Percentiles rank a stretch among this genome's conserved stretches.
Conservation (phyloP, 1,140 invertebrate species). For the Coboldia fuscipes region DNA sequence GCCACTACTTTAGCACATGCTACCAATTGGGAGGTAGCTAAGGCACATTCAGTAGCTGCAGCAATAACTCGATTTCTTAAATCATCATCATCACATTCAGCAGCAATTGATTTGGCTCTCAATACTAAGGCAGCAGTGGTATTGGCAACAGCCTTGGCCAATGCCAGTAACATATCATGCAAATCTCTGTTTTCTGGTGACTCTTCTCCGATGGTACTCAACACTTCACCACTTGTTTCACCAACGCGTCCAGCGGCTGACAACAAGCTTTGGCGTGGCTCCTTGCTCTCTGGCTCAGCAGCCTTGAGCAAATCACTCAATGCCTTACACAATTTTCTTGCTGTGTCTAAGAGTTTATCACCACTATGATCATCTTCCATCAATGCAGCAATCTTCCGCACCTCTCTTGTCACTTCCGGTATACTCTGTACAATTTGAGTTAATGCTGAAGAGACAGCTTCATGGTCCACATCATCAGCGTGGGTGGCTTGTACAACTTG, state of each 20-base stretch:
- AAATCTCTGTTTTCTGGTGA: constrained; percentile 55
- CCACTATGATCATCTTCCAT: constrained; percentile 69
- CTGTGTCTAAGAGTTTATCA: constrained; percentile 75
- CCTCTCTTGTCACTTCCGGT: constrained; percentile 86
- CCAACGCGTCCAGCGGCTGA: constrained; percentile 88
- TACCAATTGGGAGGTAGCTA: constrained; percentile 92
- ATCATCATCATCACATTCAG: constrained; percentile 55
- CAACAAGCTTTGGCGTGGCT: constrained; percentile 79
- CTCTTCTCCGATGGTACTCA: constrained; percentile 89
- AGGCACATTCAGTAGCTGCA: constrained; percentile 86
- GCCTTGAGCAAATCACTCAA: constrained; percentile 89
- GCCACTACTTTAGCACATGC: constrained; percentile 91
- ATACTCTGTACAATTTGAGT: constrained; percentile 91
- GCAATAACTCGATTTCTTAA: constrained; percentile 78
- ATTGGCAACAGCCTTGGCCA: constrained; percentile 92
- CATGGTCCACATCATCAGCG: constrained; percentile 71
- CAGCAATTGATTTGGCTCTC: constrained; percentile 84
- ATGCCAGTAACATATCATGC: constrained; percentile 62
- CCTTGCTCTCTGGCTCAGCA: constrained; percentile 80
- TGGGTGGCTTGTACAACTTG: constrained; percentile 74
- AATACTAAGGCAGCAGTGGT: constrained; percentile 86
- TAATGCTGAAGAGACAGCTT: constrained; percentile 90
- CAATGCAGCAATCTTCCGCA: constrained; percentile 84
- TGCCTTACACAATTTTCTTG: constrained; percentile 73
- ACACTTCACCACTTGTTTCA: constrained; percentile 81